Base-by-base conservation (phyloP, 1,140 invertebrate species). In the Acyrthosiphon pisum region DNA sequence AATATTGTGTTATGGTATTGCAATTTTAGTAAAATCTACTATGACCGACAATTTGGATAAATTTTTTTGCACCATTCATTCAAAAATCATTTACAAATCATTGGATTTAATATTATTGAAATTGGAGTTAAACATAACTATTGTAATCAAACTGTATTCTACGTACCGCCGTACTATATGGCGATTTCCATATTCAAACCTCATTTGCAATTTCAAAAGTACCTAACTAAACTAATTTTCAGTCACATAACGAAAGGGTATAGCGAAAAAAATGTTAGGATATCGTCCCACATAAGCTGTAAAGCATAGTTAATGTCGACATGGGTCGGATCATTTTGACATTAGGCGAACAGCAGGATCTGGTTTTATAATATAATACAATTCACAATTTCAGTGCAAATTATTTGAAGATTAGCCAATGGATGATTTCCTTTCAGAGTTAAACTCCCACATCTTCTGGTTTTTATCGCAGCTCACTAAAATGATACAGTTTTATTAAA, bases 281-380 rank as follows among this genome's bases (percentile, higher is more conserved):
- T 56, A 56, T 56, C 4, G n/a, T 89, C 23, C 50, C 18, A 48
- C 23, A 26, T 89, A 56, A 56, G 48, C 48, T 89, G 22, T 41
- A 89, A 56, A 56, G 20, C 23, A 53, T 53, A 56, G 50, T 89
- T 88, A 26, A 88, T 46, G 68, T 83, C 46, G 76, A 92, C 68
- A 81, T 83, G n/a, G 30, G 60, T 92, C 23, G 35, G 76, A 92
- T 92, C n/a, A 92, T 92, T 92, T 92, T 92, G 30, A 92, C n/a
- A 92, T 92, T 92, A 92, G 35, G 35, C 9, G 8, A 89, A 89
- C 35, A 41, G 48, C 35, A 56, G 48, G n/a, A 48, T 35, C 20
- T 81, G n/a, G n/a, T n/a, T 37, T 89, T 26, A 89, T 22, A 22
- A 37, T 50, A 26, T 26, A 37, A 76, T 48, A 76, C 60, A 26